Evolutionary conservation across 2,888 invertebrate genomes (phyloP).

Genomic region (Heliothis peltigera): DNA sequence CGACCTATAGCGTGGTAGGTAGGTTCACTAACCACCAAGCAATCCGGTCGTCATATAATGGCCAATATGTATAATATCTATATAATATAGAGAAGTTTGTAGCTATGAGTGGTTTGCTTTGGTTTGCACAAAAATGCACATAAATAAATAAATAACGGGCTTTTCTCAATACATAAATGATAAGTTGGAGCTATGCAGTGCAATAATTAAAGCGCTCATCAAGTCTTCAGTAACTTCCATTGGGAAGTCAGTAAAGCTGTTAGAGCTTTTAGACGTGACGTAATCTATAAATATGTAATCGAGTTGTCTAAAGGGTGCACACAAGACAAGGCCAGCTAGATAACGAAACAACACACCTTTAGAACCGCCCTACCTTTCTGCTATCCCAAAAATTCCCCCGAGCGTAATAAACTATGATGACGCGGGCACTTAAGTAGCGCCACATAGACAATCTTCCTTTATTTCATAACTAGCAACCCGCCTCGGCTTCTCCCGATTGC

Average conservation of each 20-base stretch:
- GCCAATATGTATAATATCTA: no score
- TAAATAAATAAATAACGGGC: neutral
- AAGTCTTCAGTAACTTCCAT: constrained; percentile 4
- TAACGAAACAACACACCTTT: constrained; percentile 39
- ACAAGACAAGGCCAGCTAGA: constrained; percentile 9
- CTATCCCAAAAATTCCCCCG: constrained; percentile 21
- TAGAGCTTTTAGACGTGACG: constrained; percentile 37
- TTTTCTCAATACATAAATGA: no score
- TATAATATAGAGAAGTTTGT: no score
- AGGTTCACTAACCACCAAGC: no score
- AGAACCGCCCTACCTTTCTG: constrained; percentile 33
- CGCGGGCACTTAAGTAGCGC: constrained; percentile 25
- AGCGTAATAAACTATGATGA: constrained; percentile 48
- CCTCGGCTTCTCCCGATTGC: neutral
- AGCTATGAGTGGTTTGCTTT: no score
- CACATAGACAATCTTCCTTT: constrained; percentile 30
- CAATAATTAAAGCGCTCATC: constrained; percentile 21
- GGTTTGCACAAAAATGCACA: neutral
- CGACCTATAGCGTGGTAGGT: no score
- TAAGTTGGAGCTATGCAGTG: neutral
- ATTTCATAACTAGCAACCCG: constrained; percentile 25
- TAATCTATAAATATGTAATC: constrained; percentile 27
- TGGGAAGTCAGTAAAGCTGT: neutral
- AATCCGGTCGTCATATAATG: no score
- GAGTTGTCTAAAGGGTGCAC: constrained; percentile 1